These are phyloP conservation scores for Cephus sareptanus DNA, from an alignment of 2,888 invertebrate species.

Conservation along the genomic window DNA sequence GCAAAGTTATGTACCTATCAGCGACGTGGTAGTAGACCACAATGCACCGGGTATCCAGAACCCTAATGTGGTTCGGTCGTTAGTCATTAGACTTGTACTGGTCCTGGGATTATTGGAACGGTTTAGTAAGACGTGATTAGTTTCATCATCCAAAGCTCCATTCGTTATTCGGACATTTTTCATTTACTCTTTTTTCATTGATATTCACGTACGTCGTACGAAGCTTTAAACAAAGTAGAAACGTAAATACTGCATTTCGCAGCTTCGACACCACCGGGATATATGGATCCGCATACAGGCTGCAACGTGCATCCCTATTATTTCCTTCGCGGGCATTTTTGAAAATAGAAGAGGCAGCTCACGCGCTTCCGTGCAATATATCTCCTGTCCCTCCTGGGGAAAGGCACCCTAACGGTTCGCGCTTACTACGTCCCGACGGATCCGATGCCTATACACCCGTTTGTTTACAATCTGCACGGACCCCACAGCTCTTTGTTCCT, in stretches of 20 bases:
- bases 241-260: background rate
- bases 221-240: background rate
- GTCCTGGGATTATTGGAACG: slow-evolving; percentile 35
- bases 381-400: background rate
- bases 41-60: slow-evolving; percentile 23
- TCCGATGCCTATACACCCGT: background rate
- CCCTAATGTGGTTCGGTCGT: slow-evolving; percentile 41
- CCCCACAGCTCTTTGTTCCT: background rate
- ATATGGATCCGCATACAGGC: background rate
- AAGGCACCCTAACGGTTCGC: background rate
- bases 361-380: background rate
- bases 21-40: slow-evolving; percentile 32
- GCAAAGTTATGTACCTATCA: slow-evolving; percentile 51
- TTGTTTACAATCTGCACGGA: background rate
- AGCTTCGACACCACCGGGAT: background rate
- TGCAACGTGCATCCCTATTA: background rate
- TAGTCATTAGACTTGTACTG: slow-evolving; percentile 39
- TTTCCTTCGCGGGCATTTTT: background rate
- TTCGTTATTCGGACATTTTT: background rate
- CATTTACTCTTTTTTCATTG: background rate
- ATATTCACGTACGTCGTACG: background rate
- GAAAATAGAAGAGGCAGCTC: background rate
- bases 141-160: slow-evolving; percentile 19
- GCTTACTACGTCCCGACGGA: background rate
- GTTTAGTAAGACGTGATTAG: slow-evolving; percentile 38